Base-by-base conservation (phyloP, 2,888 invertebrate genomes). In the Brenthis hecate region DNA sequence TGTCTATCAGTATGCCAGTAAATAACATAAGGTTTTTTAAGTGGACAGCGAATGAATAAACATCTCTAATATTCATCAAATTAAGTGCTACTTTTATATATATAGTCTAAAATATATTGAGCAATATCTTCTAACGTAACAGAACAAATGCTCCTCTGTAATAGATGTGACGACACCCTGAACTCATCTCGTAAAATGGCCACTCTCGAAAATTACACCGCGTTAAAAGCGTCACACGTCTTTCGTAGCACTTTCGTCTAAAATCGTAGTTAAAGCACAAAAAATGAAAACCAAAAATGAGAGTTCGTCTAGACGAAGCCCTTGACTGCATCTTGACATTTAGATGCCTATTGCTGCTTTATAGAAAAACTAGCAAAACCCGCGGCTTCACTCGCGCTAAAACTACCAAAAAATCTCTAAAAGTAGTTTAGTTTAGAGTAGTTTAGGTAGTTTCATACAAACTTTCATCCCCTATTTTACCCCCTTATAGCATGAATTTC, bases 211-310 rank as follows among this genome's bases (percentile, higher is more conserved):
- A 62, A 62, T 54, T 54, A 60, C 62, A 19, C 53, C 63, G 51
- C 68, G 57, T 57, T 57, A 58, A 63, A 68, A 68, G 63, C 64
- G 64, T 60, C 64, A 64, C 64, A 54, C 53, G 50, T 68, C 54
- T 58, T 50, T 11, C 48, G 28, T 28, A 43, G 47, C 53, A 68
- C 70, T 65, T 67, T 56, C 55, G 60, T 67, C 67, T 60, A 64
- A 66, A 69, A 66, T 55, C 56, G 47, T 56, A n/a, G 48, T 64
- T 32, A 54, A 66, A 70, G 55, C 55, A 66, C 19, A 57, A 3
- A 64, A 70, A 68, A 70, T 64, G 68, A 54, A 65, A 43, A 43
- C 11, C 58, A 47, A 53, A 65, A 60, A 55, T 58, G 51, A 54
- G 14, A 58, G 14, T 47, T 47, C 47, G 36, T 53, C 62, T 62